A percentile compares a stretch with the other conserved stretches of the same genome.
These are phyloP conservation scores for Urocolius indicus DNA, from an alignment of 2,113 vertebrate species.

Conservation along the genomic window DNA sequence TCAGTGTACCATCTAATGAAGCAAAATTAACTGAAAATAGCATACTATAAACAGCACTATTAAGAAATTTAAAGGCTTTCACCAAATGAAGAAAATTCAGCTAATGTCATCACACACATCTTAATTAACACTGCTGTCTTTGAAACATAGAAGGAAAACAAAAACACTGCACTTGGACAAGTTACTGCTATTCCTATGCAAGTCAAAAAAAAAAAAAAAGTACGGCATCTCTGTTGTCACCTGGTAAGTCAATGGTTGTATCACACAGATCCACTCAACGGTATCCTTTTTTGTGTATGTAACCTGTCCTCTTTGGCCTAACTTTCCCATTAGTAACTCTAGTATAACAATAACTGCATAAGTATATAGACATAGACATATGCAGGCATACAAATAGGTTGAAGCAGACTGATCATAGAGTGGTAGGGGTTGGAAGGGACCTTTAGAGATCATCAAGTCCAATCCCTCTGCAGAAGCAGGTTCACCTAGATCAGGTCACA, in stretches of 20 bases:
- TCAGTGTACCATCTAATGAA: slow-evolving; percentile 2
- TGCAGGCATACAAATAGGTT: neutral
- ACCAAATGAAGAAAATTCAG: slow-evolving; percentile 39
- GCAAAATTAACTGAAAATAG: slow-evolving; percentile 50
- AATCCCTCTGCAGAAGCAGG: too few species aligned
- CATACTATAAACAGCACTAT: slow-evolving; percentile 49
- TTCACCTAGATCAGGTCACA: too few species aligned
- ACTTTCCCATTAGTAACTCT: neutral
- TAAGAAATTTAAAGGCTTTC: slow-evolving; percentile 54
- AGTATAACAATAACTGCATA: neutral
- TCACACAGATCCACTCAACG: neutral
- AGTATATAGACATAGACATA: neutral
- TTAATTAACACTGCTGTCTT: slow-evolving; percentile 46
- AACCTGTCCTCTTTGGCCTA: neutral
- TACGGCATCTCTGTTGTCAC: neutral
- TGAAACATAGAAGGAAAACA: slow-evolving; percentile 34
- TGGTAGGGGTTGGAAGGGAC: too few species aligned
- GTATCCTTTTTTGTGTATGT: neutral
- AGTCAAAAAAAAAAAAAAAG: neutral
- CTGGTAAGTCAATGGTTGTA: neutral
- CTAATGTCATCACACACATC: slow-evolving; percentile 47
- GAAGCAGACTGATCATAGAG: neutral
- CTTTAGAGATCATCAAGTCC: too few species aligned
- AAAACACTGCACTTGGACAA: neutral
- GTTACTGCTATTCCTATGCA: neutral